Base-by-base conservation (phyloP, 2,888 invertebrate genomes). In the Eupithecia insigniata region DNA sequence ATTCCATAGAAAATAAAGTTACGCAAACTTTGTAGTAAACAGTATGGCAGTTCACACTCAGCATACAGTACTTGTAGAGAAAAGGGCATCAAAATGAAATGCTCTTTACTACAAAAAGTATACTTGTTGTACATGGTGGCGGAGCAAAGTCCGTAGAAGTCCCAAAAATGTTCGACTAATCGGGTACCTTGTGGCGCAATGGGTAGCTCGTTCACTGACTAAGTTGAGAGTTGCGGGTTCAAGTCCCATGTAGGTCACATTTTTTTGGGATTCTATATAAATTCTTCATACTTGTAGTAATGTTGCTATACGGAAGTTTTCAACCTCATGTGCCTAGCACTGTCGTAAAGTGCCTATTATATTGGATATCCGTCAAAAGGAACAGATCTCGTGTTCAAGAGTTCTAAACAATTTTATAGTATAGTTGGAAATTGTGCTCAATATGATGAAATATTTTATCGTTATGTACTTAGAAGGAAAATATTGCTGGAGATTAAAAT, bases 341-440 rank as follows among this genome's bases (percentile, higher is more conserved):
- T 61, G 28, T 61, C 61, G 30, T 30, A 62, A 34, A 62, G 14
- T 64, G 64, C 34, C 36, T 62, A 61, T 22, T 22, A 10, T 22
- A 16, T 62, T 66, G 55, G 64, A 43, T 67, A 51, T 71, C 61
- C 39, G 66, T 71, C 36, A 62, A 58, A 26, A 32, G 26, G 22
- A 61, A n/a, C 58, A 67, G 70, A 75, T 72, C 74, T 74, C 74
- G 64, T 70, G 65, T 65, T 67, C 74, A 64, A 46, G 60, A 71
- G 71, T 76, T 69, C 73, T 74, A 78, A 78, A 79, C 77, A 78
- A 80, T 80, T 80, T 76, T 78, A 66, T 76, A 75, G 74, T 75
- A 58, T 77, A 76, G 70, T 69, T 67, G 79, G 78, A 79, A 82
- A 78, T 82, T 79, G 81, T 85, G 85, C 85, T 85, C 85, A 85